Evolutionary conservation across 2,888 invertebrate genomes (phyloP), one percentile per base, ranked within the genome.

Genomic region (Mechanitis messenoides): DNA sequence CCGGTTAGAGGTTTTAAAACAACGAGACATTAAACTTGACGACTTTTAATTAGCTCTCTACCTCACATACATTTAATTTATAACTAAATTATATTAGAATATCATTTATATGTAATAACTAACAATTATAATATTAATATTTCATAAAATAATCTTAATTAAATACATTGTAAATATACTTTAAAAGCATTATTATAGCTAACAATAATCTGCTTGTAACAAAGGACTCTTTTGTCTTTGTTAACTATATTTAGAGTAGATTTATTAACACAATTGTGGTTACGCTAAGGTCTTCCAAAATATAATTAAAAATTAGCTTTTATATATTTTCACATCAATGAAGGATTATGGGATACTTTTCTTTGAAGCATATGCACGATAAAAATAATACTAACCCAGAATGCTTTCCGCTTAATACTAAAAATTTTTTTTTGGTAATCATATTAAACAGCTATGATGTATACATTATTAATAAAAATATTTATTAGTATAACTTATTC

Each of bases 301-400:
- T 61, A 57, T 56, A 61, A 66, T 64, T 38, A 63, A 42, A 42
- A 42, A 42, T 9, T 9, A 1, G 42, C 42, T 42, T 42, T 42
- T 42, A 42, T 42, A 42, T 42, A 42, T 60, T 61, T 60, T 61
- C 55, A 64, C 59, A 60, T 67, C 61, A 60, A 61, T 58, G 58
- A 60, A 60, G 53, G 59, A 63, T 65, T 66, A 65, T 63, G 68
- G 67, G 58, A 61, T 65, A 59, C 61, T 61, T 68, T 66, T 67
- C 67, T 65, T 68, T 68, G 68, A 69, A 69, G 65, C 68, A 66
- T 66, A 67, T 70, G 63, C 64, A 58, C 63, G 62, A 65, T 63
- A 42, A 42, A 68, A 67, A 69, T 69, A 69, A 69, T 71, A 67
- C 66, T 69, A 69, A 66, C 68, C 67, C 65, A 3, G 42, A 67